These are phyloP conservation scores for Apotomis capreana DNA, from an alignment of 2,888 invertebrate species.

Conservation along the genomic window DNA sequence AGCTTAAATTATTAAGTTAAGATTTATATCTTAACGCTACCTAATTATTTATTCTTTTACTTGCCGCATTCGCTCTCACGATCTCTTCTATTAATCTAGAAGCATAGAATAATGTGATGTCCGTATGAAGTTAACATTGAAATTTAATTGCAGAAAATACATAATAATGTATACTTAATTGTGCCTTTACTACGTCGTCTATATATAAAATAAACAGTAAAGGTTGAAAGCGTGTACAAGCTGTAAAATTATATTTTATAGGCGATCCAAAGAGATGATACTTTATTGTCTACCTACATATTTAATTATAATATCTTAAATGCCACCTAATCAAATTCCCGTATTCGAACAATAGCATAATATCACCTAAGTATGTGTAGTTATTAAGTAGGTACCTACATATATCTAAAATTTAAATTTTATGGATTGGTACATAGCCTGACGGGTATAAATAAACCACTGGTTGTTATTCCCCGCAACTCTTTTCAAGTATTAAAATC, in stretches of 20 bases:
- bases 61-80: conserved; percentile 7
- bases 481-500: conserved; percentile 12
- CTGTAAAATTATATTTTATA: too few species aligned
- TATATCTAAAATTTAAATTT: too few species aligned
- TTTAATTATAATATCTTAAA: too few species aligned
- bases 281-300: neutral
- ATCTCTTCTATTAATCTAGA: neutral
- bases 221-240: too few species aligned
- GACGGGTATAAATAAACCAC: neutral
- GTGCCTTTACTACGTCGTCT: neutral
- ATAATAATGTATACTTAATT: neutral
- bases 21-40: conserved; percentile 21
- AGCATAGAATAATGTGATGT: neutral
- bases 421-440: too few species aligned
- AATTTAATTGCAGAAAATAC: neutral
- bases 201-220: neutral
- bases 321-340: too few species aligned
- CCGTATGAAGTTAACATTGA: neutral
- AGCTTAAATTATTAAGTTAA: conserved; percentile 13
- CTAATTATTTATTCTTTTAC: conserved; percentile 6
- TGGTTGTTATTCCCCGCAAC: conserved; percentile 24
- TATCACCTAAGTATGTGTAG: too few species aligned
- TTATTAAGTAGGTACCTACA: too few species aligned
- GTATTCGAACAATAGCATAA: too few species aligned
- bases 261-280: too few species aligned